Conservation (phyloP, 1,140 invertebrate species). For the Cataglyphis hispanica region DNA sequence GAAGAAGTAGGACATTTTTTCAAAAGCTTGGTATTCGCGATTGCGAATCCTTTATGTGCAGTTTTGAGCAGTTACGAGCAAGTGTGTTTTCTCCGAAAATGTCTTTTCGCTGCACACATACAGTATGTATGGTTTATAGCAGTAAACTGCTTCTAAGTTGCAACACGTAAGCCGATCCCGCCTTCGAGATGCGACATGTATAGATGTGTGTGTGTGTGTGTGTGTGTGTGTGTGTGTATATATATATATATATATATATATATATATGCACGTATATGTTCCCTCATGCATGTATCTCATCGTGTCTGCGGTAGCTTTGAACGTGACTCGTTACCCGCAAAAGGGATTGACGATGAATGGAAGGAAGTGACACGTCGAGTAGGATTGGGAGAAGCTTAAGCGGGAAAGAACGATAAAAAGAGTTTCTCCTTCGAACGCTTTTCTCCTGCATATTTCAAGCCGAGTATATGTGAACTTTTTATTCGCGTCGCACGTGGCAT, state of each 20-base stretch:
- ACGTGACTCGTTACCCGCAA: conserved; percentile 81
- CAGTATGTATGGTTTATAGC: conserved; percentile 73
- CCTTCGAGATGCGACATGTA: conserved; percentile 70
- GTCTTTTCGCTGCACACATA: conserved; percentile 54
- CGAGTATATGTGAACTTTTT: conserved; percentile 13
- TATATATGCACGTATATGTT: background rate
- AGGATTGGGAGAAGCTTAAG: conserved; percentile 64
- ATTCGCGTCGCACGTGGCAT: background rate
- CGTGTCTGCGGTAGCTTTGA: conserved; percentile 72
- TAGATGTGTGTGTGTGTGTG: conserved; percentile 16
- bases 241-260: too few relatives aligned
- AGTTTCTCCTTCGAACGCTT: conserved; percentile 9
- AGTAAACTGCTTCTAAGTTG: conserved; percentile 79
- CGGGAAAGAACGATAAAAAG: conserved; percentile 54
- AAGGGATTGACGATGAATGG: conserved; percentile 78
- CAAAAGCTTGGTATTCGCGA: background rate
- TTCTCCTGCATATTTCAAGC: conserved; percentile 38
- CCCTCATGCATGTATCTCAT: background rate
- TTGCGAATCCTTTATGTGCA: background rate
- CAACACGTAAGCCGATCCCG: conserved; percentile 80
- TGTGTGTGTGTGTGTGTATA: too few relatives aligned
- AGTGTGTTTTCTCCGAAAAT: conserved; percentile 19
- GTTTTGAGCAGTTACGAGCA: conserved; percentile 13
- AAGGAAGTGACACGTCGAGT: conserved; percentile 66
- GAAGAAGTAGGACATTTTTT: background rate